These are phyloP conservation scores for Oreortyx pictus DNA, from an alignment of 2,797 vertebrate species.

Conservation along the genomic window DNA sequence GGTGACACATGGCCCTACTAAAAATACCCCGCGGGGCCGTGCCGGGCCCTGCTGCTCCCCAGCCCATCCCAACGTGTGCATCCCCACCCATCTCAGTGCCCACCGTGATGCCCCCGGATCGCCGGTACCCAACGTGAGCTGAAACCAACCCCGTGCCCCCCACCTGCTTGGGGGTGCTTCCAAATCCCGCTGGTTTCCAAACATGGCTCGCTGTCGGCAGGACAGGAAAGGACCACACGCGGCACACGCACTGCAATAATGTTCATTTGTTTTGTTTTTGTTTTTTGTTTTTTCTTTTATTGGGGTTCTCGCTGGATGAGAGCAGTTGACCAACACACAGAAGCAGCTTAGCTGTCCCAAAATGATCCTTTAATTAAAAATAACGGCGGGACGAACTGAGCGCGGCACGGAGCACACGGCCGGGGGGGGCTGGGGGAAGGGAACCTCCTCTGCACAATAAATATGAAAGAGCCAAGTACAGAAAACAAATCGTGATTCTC, in stretches of 20 bases:
- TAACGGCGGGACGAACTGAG: constrained; percentile 52
- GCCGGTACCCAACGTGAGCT: no score
- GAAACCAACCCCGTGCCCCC: not conserved
- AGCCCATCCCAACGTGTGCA: not conserved
- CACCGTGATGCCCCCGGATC: not conserved
- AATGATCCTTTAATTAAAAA: constrained; percentile 45
- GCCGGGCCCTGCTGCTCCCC: not conserved
- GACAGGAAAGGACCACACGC: constrained; percentile 27
- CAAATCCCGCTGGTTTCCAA: no score
- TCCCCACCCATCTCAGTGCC: not conserved
- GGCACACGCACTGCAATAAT: constrained; percentile 39
- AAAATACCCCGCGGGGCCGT: constrained; percentile 84
- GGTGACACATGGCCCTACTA: constrained; percentile 85
- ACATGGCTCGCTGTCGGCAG: no score
- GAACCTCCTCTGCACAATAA: constrained; percentile 79
- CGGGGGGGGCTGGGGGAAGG: constrained; percentile 45
- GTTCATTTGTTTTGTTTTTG: not conserved
- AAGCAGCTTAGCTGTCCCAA: constrained; percentile 82
- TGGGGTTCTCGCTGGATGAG: constrained; percentile 83
- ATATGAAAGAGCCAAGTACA: constrained; percentile 84
- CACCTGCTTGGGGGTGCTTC: no score
- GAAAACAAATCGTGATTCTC: constrained; percentile 81
- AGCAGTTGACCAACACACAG: constrained; percentile 85
- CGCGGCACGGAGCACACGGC: constrained; percentile 55
- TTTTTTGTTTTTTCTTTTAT: constrained; percentile 75